Conservation (phyloP, 1,140 invertebrate genomes). For the Arctopsyche grandis region DNA sequence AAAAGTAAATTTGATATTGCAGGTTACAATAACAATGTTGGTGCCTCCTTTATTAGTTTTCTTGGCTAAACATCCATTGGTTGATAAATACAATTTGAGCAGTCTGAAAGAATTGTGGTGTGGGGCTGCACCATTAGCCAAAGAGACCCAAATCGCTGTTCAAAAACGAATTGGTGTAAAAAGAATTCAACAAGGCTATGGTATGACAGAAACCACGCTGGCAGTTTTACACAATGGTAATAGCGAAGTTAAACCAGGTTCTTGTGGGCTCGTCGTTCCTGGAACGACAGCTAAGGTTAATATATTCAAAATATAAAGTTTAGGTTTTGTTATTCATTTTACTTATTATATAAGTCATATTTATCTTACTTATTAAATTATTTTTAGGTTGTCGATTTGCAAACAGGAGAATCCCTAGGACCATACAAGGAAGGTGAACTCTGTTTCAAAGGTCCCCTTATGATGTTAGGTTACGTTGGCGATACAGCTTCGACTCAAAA, state of each 20-base stretch:
- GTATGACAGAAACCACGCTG: conserved; percentile 67
- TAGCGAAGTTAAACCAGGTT: conserved; percentile 53
- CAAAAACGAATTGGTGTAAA: conserved; percentile 60
- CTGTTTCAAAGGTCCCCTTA: conserved; percentile 69
- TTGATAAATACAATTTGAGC: conserved; percentile 61
- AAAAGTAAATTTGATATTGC: neutral
- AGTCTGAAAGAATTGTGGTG: conserved; percentile 60
- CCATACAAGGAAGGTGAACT: conserved; percentile 70
- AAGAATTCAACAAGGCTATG: conserved; percentile 64
- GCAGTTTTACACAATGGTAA: conserved; percentile 56
- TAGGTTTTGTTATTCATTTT: neutral
- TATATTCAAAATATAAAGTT: neutral
- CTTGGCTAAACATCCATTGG: conserved; percentile 62
- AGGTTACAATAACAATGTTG: conserved; percentile 14
- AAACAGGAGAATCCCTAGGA: conserved; percentile 67
- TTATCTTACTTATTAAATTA: neutral
- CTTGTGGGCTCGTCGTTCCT: conserved; percentile 54
- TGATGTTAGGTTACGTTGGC: conserved; percentile 73
- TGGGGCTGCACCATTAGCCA: conserved; percentile 66
- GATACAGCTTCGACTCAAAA: conserved; percentile 72
- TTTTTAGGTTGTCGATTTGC: conserved; percentile 64
- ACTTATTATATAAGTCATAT: neutral
- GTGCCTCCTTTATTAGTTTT: conserved; percentile 63
- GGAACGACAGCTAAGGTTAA: conserved; percentile 58
- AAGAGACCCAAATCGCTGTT: conserved; percentile 59